phyloP scores from a whole-genome alignment of 2,797 vertebrate species.

The Enteromius treurensis region DNA sequence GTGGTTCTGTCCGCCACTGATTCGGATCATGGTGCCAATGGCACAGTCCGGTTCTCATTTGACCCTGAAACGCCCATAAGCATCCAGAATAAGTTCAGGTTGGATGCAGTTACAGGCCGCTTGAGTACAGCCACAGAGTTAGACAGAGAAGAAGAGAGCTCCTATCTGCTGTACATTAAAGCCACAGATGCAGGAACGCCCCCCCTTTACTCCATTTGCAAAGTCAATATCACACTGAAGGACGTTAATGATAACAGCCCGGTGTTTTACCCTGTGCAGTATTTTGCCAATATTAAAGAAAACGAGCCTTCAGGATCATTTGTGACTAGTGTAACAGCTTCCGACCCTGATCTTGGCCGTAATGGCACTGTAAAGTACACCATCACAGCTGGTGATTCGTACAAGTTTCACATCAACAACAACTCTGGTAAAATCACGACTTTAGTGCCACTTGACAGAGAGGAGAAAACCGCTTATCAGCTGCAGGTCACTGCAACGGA shows the following conservation, averaged over 20 bases:
- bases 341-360: conserved; percentile 88
- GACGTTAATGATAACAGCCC: conserved; percentile 97
- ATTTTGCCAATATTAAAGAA: conserved; percentile 95
- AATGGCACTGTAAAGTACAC: conserved; percentile 92
- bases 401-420: conserved; percentile 88
- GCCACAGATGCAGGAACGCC: conserved; percentile 89
- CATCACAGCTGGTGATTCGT: conserved; percentile 89
- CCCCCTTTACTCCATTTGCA: conserved; percentile 83
- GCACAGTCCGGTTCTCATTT: conserved; percentile 89
- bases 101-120: conserved; percentile 86
- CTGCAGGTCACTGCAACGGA: conserved; percentile 90
- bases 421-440: conserved; percentile 90
- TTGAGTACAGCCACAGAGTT: conserved; percentile 84
- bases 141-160: conserved; percentile 89
- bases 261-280: conserved; percentile 93
- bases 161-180: conserved; percentile 83
- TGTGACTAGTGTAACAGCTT: conserved; percentile 87
- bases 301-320: conserved; percentile 92
- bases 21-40: conserved; percentile 91
- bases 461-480: conserved; percentile 94
- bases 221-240: conserved; percentile 87
- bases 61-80: conserved; percentile 80
- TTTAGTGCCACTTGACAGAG: conserved; percentile 88
- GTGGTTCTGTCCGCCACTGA: conserved; percentile 86
- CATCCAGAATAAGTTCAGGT: conserved; percentile 82